These are phyloP conservation scores for Gari tellinella DNA, from an alignment of 2,888 invertebrate species.

Conservation along the genomic window DNA sequence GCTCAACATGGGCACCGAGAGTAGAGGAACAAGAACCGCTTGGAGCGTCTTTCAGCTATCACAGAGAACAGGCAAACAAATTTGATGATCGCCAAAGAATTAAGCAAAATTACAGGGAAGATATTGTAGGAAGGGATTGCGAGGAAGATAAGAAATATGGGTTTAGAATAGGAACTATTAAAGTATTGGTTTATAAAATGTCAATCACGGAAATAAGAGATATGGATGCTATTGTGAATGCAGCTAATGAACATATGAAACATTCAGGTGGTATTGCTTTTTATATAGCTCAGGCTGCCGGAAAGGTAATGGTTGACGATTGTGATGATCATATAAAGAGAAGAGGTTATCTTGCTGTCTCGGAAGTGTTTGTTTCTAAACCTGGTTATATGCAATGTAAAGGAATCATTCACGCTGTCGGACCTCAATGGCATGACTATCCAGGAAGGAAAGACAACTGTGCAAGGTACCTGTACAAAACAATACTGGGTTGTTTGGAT, in stretches of 20 bases:
- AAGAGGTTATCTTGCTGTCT: constrained; percentile 46
- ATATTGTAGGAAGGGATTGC: no score
- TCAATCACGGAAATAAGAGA: constrained; percentile 45
- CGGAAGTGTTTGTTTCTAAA: constrained; percentile 52
- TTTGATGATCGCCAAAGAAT: no score
- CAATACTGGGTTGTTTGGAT: constrained; percentile 50
- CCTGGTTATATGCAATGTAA: constrained; percentile 60
- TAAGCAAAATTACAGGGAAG: no score
- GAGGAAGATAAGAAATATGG: constrained; percentile 31
- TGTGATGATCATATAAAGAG: constrained; percentile 47
- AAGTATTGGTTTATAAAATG: constrained; percentile 38
- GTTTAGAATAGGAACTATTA: constrained; percentile 20
- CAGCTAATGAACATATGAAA: constrained; percentile 67
- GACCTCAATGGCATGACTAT: constrained; percentile 64
- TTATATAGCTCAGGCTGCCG: constrained; percentile 54
- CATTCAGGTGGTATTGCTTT: constrained; percentile 68
- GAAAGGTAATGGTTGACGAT: constrained; percentile 54
- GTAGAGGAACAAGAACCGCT: no score
- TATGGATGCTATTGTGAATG: constrained; percentile 70
- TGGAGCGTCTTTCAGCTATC: no score
- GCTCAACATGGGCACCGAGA: background rate
- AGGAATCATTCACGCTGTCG: constrained; percentile 68
- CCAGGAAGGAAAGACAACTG: constrained; percentile 33
- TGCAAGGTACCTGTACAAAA: constrained; percentile 44
- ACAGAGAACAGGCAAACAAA: no score